phyloP scores from a whole-genome alignment of 2,113 vertebrate species.

The Xiphophorus hellerii region DNA sequence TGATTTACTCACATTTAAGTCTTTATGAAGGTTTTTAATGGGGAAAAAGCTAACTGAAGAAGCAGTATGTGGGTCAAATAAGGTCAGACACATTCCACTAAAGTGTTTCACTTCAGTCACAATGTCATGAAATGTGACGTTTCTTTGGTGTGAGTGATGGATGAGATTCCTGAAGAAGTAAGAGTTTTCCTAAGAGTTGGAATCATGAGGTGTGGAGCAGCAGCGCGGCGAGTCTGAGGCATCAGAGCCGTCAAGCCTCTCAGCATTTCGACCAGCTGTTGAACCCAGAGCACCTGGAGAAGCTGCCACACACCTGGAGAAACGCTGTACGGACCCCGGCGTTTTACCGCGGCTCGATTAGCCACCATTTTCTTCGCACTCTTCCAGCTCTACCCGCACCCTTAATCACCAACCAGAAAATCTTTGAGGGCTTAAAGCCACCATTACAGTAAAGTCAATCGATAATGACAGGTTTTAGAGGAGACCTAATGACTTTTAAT shows the following conservation, averaged over 20 bases:
- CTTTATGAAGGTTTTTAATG: slow-evolving; percentile 14
- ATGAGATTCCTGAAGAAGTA: slow-evolving; percentile 8
- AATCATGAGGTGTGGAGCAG: slow-evolving; percentile 25
- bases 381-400: slow-evolving; percentile 45
- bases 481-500: slow-evolving; percentile 75
- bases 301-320: slow-evolving; percentile 45
- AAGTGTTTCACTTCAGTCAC: neutral
- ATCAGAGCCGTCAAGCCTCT: slow-evolving; percentile 30
- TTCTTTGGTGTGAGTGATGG: neutral
- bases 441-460: slow-evolving; percentile 82
- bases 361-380: slow-evolving; percentile 44
- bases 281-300: slow-evolving; percentile 4
- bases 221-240: neutral
- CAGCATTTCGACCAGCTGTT: slow-evolving; percentile 6
- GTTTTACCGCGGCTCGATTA: slow-evolving; percentile 67
- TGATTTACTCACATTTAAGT: slow-evolving; percentile 33
- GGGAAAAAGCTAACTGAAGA: neutral
- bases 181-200: slow-evolving; percentile 5
- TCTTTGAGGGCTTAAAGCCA: slow-evolving; percentile 76
- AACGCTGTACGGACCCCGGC: slow-evolving; percentile 54
- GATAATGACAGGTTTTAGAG: slow-evolving; percentile 80
- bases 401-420: slow-evolving; percentile 77
- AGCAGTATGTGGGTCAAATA: neutral
- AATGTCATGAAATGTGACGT: neutral
- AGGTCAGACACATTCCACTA: neutral